These are phyloP conservation scores for Himalopsyche kuldschensis DNA, from an alignment of 2,888 invertebrate species.

Conservation along the genomic window DNA sequence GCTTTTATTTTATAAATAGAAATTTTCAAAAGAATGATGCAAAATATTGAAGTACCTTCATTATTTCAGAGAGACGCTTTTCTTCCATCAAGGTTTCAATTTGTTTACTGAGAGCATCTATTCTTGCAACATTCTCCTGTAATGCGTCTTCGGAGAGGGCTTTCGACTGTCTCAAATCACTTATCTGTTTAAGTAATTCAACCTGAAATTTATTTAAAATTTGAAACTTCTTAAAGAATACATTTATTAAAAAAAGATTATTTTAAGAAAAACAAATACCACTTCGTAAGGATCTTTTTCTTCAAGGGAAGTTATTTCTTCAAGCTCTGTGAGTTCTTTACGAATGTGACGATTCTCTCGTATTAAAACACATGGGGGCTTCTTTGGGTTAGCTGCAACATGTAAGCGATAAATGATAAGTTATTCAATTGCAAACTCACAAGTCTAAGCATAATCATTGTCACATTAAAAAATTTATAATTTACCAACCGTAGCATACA, in stretches of 20 bases:
- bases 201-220: conserved; percentile 44
- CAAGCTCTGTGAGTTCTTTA: conserved; percentile 57
- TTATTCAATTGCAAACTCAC: no score
- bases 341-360: neutral
- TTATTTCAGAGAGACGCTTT: conserved; percentile 25
- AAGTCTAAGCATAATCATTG: no score
- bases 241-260: conserved; percentile 19
- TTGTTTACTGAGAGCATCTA: conserved; percentile 46
- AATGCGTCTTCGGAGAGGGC: conserved; percentile 42
- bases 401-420: neutral
- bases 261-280: conserved; percentile 44
- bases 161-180: conserved; percentile 44
- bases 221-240: no score
- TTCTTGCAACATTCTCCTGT: conserved; percentile 41
- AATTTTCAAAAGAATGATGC: neutral
- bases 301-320: conserved; percentile 63
- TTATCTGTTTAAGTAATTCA: conserved; percentile 54
- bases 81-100: conserved; percentile 36
- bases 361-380: conserved; percentile 46
- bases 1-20: no score
- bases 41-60: conserved; percentile 39
- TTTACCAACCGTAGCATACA: conserved; percentile 49
- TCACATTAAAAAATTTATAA: neutral
- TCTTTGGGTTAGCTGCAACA: neutral
- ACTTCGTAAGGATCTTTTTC: conserved; percentile 55